phyloP scores from a whole-genome alignment of 2,888 invertebrate species.

The Ophion ventricosus region DNA sequence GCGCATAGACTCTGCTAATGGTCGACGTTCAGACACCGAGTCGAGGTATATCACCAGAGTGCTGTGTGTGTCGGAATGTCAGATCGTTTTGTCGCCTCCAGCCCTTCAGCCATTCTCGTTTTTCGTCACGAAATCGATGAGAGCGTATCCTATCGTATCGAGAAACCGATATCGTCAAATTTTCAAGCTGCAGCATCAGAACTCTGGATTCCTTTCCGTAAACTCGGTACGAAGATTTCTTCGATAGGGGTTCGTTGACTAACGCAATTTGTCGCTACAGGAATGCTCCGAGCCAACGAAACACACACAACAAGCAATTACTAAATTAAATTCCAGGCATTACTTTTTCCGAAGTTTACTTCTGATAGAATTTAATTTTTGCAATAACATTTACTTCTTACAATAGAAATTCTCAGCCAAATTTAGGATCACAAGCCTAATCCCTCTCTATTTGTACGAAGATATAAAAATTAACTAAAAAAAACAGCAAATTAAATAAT shows the following conservation, averaged over 20 bases:
- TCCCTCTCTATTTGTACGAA: too few relatives aligned
- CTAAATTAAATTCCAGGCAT: neutral
- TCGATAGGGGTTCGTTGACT: neutral
- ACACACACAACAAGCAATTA: neutral
- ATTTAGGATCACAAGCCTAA: too few relatives aligned
- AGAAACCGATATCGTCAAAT: slow-evolving; percentile 12
- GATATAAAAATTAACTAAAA: too few relatives aligned
- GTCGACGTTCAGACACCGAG: slow-evolving; percentile 8
- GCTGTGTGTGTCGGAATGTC: neutral
- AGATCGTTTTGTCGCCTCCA: slow-evolving; percentile 4
- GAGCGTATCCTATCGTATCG: slow-evolving; percentile 1
- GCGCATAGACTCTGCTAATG: slow-evolving; percentile 15
- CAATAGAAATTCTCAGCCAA: too few relatives aligned
- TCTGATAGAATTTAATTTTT: too few relatives aligned
- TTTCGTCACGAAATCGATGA: neutral
- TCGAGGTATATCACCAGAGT: neutral
- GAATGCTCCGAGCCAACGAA: neutral
- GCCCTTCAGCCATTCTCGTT: neutral
- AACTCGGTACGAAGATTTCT: neutral
- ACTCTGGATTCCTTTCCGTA: neutral
- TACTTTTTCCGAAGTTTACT: neutral
- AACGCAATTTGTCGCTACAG: too few relatives aligned
- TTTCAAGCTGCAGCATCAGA: neutral
- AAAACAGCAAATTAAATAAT: neutral
- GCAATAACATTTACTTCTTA: too few relatives aligned